Base-by-base conservation (phyloP, 2,888 invertebrate genomes). In the Heteromyza rotundicornis region DNA sequence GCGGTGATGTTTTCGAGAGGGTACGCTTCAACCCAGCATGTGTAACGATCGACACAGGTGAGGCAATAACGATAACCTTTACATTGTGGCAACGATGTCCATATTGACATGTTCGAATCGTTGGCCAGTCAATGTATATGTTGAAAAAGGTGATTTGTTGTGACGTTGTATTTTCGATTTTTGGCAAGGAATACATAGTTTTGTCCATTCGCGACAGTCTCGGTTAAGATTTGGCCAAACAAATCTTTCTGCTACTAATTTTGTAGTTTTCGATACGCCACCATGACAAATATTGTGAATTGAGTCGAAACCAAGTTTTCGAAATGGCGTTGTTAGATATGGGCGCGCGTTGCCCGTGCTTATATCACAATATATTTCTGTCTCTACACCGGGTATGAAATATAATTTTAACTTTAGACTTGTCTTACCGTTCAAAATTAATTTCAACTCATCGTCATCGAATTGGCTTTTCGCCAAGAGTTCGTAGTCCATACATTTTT, bases 31-130 rank as follows among this genome's bases (percentile, higher is more conserved):
- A 69, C 68, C 72, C 73, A 75, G 1, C 72, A 50, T 1, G 70
- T 62, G 47, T 69, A 72, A 67, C 58, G 44, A 49, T 68, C 68
- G 19, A 69, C 62, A 14, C 71, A 69, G 0, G 82, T 82, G 2
- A 82, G 68, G 20, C 73, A 69, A 57, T 82, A 81, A 19, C 63
- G 57, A 53, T 62, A 74, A 14, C 71, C 76, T 3, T 73, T 36
- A 1, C 72, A 72, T 1, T 59, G 7, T 17, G 82, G 80, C 10
- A 84, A 85, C 74, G 10, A 85, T 66, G 67, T 85, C 83, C 2
- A 84, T 50, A 47, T 50, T 47, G 23, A 62, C 49, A 17, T 59
- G 55, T 22, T 54, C 47, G 16, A 62, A 62, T 16, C 58, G 40
- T 50, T 49, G 47, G 60, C 8, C 49, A 50, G 17, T 51, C n/a